phyloP scores from a whole-genome alignment of 2,113 vertebrate genomes.

The Alosa alosa region DNA sequence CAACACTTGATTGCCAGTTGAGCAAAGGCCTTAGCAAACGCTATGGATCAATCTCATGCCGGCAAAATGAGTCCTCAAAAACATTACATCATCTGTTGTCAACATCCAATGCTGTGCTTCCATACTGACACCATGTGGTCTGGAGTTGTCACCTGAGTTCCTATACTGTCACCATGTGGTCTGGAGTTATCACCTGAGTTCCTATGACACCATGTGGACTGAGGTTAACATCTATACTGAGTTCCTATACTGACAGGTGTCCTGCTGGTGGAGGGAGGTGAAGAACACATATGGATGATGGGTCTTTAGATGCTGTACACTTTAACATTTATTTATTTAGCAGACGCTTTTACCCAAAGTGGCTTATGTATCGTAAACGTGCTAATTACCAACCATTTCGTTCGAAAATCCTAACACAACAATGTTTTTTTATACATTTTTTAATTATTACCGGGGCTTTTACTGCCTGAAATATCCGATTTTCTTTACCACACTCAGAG shows the following conservation, averaged over 20 bases:
- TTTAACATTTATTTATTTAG: no score
- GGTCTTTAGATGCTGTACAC: no score
- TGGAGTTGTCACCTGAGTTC: background rate
- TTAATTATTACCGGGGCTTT: no score
- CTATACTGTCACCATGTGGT: constrained; percentile 22
- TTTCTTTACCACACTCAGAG: no score
- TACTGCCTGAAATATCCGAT: no score
- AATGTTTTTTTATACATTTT: no score
- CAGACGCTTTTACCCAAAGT: no score
- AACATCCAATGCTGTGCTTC: constrained; percentile 1
- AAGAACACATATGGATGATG: no score
- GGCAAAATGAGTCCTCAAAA: background rate
- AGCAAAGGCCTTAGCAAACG: background rate
- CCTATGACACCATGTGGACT: constrained; percentile 35
- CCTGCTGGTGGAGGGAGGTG: no score
- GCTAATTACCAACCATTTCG: no score
- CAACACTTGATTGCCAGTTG: background rate
- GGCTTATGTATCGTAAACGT: no score
- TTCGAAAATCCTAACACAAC: no score
- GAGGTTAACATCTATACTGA: background rate
- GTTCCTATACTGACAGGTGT: background rate
- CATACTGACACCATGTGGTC: constrained; percentile 40
- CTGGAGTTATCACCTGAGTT: background rate
- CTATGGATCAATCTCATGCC: background rate
- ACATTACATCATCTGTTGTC: background rate